phyloP scores from a whole-genome alignment of 2,797 vertebrate species.

The Psittacula echo region DNA sequence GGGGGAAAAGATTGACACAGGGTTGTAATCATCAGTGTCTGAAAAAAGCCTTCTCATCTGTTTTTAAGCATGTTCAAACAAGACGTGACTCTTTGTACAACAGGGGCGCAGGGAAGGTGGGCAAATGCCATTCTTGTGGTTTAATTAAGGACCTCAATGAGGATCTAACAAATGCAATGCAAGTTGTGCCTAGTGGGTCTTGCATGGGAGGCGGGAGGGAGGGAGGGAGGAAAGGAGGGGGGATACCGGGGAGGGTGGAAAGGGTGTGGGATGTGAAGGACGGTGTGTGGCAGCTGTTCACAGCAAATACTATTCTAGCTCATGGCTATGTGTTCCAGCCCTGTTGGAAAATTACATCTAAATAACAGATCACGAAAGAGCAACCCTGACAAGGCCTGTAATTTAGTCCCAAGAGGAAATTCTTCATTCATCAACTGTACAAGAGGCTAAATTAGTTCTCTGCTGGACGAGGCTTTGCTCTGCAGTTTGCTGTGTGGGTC shows the following conservation, averaged over 20 bases:
- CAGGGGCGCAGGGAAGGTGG: conserved; percentile 55
- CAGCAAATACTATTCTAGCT: conserved; percentile 80
- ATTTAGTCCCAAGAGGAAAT: conserved; percentile 87
- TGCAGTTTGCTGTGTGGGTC: conserved; percentile 60
- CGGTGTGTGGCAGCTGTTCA: conserved; percentile 76
- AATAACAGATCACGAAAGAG: conserved; percentile 86
- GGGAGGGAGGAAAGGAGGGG: not conserved
- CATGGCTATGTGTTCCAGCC: conserved; percentile 77
- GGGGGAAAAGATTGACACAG: conserved; percentile 73
- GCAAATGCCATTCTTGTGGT: conserved; percentile 74
- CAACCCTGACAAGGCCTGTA: conserved; percentile 82
- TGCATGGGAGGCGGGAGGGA: not conserved
- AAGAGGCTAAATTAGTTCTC: conserved; percentile 81
- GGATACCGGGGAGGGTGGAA: not conserved
- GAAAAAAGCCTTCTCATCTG: conserved; percentile 74
- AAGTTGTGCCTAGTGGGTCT: conserved; percentile 47
- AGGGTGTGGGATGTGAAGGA: conserved; percentile 66
- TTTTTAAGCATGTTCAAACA: conserved; percentile 77
- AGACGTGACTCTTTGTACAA: conserved; percentile 68
- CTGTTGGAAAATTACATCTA: conserved; percentile 85
- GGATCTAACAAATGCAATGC: conserved; percentile 37
- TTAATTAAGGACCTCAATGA: conserved; percentile 78
- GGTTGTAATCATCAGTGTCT: conserved; percentile 78
- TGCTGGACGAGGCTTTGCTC: conserved; percentile 70
- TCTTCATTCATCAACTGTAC: conserved; percentile 84